Evolutionary conservation across 2,797 vertebrate genomes (phyloP).

Genomic region (Kryptopterus vitreolus): DNA sequence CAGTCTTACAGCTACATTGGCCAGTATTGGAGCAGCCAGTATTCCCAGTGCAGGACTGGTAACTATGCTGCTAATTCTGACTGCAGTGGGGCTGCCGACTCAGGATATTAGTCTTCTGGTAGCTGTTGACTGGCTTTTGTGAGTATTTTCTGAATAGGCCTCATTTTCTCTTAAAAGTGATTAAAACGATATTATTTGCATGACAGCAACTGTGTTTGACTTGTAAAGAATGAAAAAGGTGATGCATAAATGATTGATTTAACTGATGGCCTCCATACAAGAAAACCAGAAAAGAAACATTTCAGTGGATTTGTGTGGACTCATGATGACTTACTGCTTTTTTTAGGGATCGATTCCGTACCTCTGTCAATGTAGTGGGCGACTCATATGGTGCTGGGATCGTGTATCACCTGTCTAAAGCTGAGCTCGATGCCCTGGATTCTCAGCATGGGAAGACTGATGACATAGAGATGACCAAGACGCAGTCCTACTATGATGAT

Average conservation of each 20-base stretch:
- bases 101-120: slow-evolving; percentile 89
- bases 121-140: slow-evolving; percentile 90
- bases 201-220: neutral
- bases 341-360: slow-evolving; percentile 94
- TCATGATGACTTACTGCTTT: neutral
- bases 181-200: neutral
- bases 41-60: slow-evolving; percentile 88
- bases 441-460: slow-evolving; percentile 84
- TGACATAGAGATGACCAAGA: slow-evolving; percentile 96
- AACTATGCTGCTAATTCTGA: slow-evolving; percentile 89
- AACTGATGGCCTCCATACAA: neutral
- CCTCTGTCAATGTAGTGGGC: slow-evolving; percentile 96
- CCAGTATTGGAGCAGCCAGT: slow-evolving; percentile 86
- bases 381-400: slow-evolving; percentile 98
- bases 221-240: neutral
- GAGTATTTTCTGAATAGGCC: slow-evolving; percentile 65
- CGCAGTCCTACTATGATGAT: slow-evolving; percentile 90
- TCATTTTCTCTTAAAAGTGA: neutral
- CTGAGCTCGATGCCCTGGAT: slow-evolving; percentile 89
- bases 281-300: neutral
- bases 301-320: neutral
- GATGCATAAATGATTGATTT: neutral
- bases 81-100: slow-evolving; percentile 85
- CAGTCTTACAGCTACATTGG: slow-evolving; percentile 84
- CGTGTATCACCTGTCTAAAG: slow-evolving; percentile 95